Base-by-base conservation (phyloP, 2,888 invertebrate species). In the Parnassius orleans region DNA sequence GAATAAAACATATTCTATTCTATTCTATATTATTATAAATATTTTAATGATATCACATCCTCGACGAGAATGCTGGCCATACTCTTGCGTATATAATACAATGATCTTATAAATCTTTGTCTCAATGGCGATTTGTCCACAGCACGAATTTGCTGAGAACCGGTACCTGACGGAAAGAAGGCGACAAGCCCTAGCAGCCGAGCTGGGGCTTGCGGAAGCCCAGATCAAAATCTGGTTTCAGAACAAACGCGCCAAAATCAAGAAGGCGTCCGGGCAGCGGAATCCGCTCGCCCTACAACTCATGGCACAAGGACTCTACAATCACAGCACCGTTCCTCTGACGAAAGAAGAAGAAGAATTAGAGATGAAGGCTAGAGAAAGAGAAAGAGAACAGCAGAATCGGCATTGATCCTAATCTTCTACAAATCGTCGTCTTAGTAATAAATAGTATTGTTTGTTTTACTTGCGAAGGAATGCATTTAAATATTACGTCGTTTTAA, bases 181-280 rank as follows among this genome's bases (percentile, higher is more conserved):
- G 69, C 93, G 99, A 53, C 98, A 98, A 82, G 95, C 97, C 69
- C 91, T 99, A 66, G 98, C 98, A n/a, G 93, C 95, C 5, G 98
- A 98, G 77, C 92, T 99, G 64, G 96, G 97, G 0, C 93, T 99
- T 65, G 98, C 98, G 74, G 99, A 99, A 85, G 98, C 98, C 0
- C 99, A 99, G 90, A 99, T 98, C 82, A 98, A 98, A 93, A 98
- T 98, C 84, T 98, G 98, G 98, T 98, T 98, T 92, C 97, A 98
- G 92, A 98, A 98, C 91, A 98, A 98, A 84, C 93, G 98, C 14
- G 99, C 99, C 68, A 98, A 98, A 91, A 96, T 98, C 84, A 99
- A 99, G 93, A 98, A 98, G 82, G 94, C 97, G 0, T 94, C 94
- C 0, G 97, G 97, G 0, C 95, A 95, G 71, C 95, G 96, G 77